Conservation (phyloP, 2,113 vertebrate species). For the Podocnemis expansa region DNA sequence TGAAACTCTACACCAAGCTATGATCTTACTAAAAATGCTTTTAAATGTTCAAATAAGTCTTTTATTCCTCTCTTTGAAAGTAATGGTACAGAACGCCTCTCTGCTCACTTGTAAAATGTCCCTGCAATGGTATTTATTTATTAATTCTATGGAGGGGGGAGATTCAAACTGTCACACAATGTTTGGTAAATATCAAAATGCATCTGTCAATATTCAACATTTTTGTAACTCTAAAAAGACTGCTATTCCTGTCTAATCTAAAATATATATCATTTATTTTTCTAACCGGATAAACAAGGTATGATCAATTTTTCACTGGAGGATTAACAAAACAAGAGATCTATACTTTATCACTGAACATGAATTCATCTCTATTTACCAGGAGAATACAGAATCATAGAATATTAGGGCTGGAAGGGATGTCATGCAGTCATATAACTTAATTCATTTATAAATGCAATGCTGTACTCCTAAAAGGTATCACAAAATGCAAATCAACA, state of each 20-base stretch:
- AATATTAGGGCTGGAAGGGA: no score
- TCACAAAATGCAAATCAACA: slow-evolving; percentile 4
- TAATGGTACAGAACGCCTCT: not conserved
- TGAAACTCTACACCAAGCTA: not conserved
- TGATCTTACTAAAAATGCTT: no score
- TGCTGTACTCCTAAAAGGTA: not conserved
- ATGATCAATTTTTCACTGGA: not conserved
- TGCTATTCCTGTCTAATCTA: not conserved
- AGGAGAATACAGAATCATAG: slow-evolving; percentile 10
- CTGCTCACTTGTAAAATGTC: fast-evolving
- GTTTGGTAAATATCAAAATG: not conserved
- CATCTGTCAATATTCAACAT: not conserved
- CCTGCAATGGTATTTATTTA: fast-evolving
- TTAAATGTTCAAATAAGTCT: not conserved
- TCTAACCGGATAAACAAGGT: slow-evolving; percentile 20
- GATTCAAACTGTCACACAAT: not conserved
- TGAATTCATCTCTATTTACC: slow-evolving; percentile 36
- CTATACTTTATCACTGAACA: slow-evolving; percentile 18
- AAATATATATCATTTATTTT: not conserved
- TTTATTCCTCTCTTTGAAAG: not conserved
- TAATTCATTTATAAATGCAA: not conserved
- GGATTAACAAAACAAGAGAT: slow-evolving; percentile 26
- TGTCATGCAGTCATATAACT: no score
- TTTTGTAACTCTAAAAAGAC: not conserved
- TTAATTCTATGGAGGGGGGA: not conserved